Evolutionary conservation across 2,888 invertebrate genomes (phyloP).

Genomic region (Disparrhopalites patrizii): DNA sequence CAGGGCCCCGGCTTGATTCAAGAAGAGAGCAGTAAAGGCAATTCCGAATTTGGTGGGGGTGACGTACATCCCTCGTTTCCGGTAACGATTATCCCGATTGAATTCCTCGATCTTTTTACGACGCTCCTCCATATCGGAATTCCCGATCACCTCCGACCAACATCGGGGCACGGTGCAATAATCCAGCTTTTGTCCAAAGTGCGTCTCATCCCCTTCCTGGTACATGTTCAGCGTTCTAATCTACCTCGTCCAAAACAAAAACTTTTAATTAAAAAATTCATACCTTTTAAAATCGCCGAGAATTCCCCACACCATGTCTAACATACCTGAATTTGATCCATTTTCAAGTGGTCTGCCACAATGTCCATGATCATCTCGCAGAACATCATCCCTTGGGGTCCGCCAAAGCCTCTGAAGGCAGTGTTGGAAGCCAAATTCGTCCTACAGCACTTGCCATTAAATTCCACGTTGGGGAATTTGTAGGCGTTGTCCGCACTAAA

Average conservation of each 20-base stretch:
- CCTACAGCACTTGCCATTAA: constrained; percentile 70
- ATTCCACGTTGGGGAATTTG: constrained; percentile 66
- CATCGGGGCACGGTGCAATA: constrained; percentile 71
- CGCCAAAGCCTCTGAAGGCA: constrained; percentile 89
- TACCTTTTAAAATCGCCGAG: neutral
- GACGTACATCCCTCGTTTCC: constrained; percentile 77
- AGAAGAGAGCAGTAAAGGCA: constrained; percentile 67
- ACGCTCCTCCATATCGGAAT: constrained; percentile 63
- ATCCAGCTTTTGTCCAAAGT: constrained; percentile 68
- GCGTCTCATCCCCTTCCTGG: constrained; percentile 70
- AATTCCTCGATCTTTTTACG: constrained; percentile 62
- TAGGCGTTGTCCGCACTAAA: constrained; percentile 81
- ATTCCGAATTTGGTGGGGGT: constrained; percentile 83
- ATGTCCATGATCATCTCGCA: constrained; percentile 74
- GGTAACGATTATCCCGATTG: constrained; percentile 75
- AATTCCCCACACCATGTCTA: neutral
- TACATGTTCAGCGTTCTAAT: constrained; percentile 70
- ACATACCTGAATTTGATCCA: constrained; percentile 61
- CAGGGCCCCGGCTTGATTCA: constrained; percentile 84
- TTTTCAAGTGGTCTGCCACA: constrained; percentile 66
- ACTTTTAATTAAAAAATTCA: neutral
- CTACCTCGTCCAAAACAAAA: constrained; percentile 49
- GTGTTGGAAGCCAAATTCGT: constrained; percentile 90
- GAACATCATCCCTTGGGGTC: constrained; percentile 84
- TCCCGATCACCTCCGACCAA: constrained; percentile 71